Base-by-base conservation (phyloP, 1,140 invertebrate species). In the Zaprionus nigranus region DNA sequence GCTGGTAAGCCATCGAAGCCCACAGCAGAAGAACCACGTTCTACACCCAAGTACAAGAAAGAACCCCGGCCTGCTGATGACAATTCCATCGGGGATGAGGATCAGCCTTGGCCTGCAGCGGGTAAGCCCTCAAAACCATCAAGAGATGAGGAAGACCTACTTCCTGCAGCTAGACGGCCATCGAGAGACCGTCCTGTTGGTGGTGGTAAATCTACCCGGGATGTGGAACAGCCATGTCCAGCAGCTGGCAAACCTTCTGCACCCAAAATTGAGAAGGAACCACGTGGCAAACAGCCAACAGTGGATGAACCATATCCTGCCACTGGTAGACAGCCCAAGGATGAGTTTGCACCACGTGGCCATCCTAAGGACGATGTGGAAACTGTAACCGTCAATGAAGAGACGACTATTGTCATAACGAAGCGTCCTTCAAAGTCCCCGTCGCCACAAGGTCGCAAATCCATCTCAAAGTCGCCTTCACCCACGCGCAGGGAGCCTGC, bases 391-490 rank as follows among this genome's bases (percentile, higher is more conserved):
- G 43, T 78, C 5, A 73, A 75, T 13, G 81, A 88, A 30, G 61
- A 88, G 30, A 81, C 74, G 6, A 87, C 84, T 12, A 76, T 88
- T 46, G 46, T 81, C 1, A 71, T 84, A 9, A 74, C 62, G 9
- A 76, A 81, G 51, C 69, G 73, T 13, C 49, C 72, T 15, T 63
- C 78, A 0, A 88, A 83, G 13, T 81, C 84, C 2, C 73, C 83
- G 2, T 75, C 79, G 3, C 66, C 71, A 22, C 46, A 65, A 12
- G 17, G 63, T 51, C 46, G 20, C 46, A n/a, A 54, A 20, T 2
- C 40, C 30, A 28, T 40, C 15, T 36, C 61, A 13, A 65, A 75
- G 46, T 79, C 81, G 6, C 60, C 77, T 2, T 65, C 82, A 4
- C 79, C 76, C 0, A 65, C 64, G n/a, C 78, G 70, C 9, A 82